Evolutionary conservation across 92 coral and sea anemone genomes (phyloP), one percentile per base, ranked within the genome.

Genomic region (Epizoanthus fatuus): DNA sequence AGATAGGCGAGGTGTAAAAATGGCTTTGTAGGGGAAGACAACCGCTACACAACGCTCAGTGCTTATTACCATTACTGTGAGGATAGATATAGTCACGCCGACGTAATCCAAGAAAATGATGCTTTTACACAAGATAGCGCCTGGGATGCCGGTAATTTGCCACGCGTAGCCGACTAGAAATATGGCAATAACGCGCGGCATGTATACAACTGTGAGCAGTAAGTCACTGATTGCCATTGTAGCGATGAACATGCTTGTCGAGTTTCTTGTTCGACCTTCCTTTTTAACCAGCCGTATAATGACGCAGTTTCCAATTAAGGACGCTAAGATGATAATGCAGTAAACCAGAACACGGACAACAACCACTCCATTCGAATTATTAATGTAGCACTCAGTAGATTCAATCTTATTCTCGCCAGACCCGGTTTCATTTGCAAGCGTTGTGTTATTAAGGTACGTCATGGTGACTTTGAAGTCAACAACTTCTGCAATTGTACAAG

Each of bases 11-110:
- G 54, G 64, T 25, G 91, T 86, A 5, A 83, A 56, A 72, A 77
- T 47, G 3, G 64, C 16, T 54, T 70, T 87, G 44, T 90, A 53
- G 22, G 95, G 93, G 51, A 85, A 73, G 0, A 84, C n/a, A 4
- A 93, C 93, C 2, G 93, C 95, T 22, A 93, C 82, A 0, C 91
- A 85, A 32, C 95, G 91, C 56, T 93, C 95, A 7, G 87, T 16
- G 40, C 93, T 93, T 69, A 93, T 90, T 7, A 82, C 81, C 58
- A 93, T 93, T n/a, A 90, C 91, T 2, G 95, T 90, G 4, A 93
- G 69, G 47, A 93, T 83, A 1, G 91, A 86, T 13, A 76, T 86
- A 13, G 89, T 60, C 25, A 67, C 77, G 12, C 74, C 79, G 1
- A 90, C 44, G 35, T 93, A 85, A 71, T 83, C 85, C 9, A 90